Base-by-base conservation (phyloP, 2,888 invertebrate genomes). In the Bugula neritina region DNA sequence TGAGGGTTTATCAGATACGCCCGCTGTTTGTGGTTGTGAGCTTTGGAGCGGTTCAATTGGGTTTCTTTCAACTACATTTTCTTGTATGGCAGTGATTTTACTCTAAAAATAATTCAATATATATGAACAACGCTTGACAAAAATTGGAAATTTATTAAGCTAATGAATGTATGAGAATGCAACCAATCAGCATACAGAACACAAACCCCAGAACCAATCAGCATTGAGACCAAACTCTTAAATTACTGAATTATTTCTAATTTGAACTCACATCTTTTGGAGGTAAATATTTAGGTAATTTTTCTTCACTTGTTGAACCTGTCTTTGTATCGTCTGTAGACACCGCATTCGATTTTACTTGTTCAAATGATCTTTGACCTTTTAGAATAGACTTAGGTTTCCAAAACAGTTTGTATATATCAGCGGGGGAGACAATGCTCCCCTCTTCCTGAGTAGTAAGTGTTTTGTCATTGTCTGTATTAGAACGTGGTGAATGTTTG, bases 1-100 rank as follows among this genome's bases (percentile, higher is more conserved):
- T 31, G 74, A 69, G 17, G 70, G 72, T 54, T 73, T 69, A 27
- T 73, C 71, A 29, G 71, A 57, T 21, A 72, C 72, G 13, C 71
- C 69, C 29, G 69, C 34, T 5, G n/a, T 21, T 13, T 35, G 29
- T 27, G 21, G n/a, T 72, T 29, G 10, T 21, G n/a, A n/a, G 1
- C 1, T 25, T 23, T 17, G 23, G 13, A 13, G 27, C 13, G 63
- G 27, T 29, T 63, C 29, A 13, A 25, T 27, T 1, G 23, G 21
- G 1, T 17, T 29, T 23, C 21, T 31, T 23, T 71, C 27, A 13
- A 71, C 57, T 21, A 55, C 54, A 29, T 55, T n/a, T 23, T 55
- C 27, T 10, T 35, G 31, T 23, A 35, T 21, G 13, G 52, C 54
- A 35, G 52, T 70, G 1, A 35, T 1, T n/a, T n/a, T n/a, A n/a